Conservation (phyloP, 2,797 vertebrate genomes). For the Rhinoraja longicauda region DNA sequence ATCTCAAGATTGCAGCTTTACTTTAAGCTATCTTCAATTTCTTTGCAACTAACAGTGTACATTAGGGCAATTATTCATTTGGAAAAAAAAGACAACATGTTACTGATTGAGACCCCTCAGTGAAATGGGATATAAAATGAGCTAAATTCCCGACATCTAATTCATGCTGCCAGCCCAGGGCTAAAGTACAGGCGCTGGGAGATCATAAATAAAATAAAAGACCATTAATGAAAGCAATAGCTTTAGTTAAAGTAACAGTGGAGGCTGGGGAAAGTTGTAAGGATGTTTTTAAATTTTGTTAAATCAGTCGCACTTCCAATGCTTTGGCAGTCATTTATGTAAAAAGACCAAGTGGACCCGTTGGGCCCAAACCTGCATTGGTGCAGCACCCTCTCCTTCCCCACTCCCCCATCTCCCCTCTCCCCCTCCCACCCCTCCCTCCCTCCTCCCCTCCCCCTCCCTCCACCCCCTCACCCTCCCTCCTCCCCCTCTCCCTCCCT, state of each 20-base stretch:
- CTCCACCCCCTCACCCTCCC: no score
- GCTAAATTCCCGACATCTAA: not conserved
- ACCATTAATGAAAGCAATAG: not conserved
- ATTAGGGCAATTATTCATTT: not conserved
- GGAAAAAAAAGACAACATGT: not conserved
- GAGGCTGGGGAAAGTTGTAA: not conserved
- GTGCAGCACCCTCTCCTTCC: no score
- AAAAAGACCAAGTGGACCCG: no score
- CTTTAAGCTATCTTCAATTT: not conserved
- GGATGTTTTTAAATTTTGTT: not conserved
- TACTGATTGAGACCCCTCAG: not conserved
- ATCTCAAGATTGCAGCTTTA: not conserved
- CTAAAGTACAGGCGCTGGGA: not conserved
- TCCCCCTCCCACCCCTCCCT: no score
- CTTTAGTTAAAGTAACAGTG: not conserved
- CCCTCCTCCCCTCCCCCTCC: no score
- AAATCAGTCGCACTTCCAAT: not conserved
- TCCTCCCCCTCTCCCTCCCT: no score
- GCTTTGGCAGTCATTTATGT: not conserved
- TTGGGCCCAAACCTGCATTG: no score
- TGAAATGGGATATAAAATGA: not conserved
- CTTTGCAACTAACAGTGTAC: not conserved
- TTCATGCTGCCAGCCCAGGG: not conserved
- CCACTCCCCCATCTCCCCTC: no score
- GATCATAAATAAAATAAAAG: not conserved